A percentile compares a stretch with the other conserved stretches of the same genome.
Evolutionary conservation across 1,140 invertebrate genomes (phyloP).

Genomic region (Drosophila tani): DNA sequence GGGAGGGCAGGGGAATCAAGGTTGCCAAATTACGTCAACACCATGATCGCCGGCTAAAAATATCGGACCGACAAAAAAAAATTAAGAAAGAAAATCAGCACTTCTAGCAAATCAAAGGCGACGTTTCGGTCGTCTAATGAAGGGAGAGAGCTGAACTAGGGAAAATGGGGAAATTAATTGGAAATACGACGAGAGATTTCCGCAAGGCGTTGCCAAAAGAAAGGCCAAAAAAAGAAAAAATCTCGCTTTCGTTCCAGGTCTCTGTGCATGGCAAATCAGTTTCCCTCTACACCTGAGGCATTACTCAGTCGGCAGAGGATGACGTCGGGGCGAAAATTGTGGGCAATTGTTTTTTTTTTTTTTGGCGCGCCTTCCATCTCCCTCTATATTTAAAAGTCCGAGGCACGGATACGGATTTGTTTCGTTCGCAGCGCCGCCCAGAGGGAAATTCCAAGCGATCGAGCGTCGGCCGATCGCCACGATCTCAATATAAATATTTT

Average conservation of each 20-base stretch:
- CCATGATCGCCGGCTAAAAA: constrained; percentile 76
- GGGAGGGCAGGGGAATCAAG: constrained; percentile 69
- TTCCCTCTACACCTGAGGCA: constrained; percentile 42
- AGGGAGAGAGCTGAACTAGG: constrained; percentile 31
- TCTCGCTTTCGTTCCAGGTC: constrained; percentile 48
- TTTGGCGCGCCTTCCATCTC: constrained; percentile 44
- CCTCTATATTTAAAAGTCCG: constrained; percentile 77
- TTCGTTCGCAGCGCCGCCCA: constrained; percentile 11
- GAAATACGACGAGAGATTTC: constrained; percentile 67
- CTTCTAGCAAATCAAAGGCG: constrained; percentile 75
- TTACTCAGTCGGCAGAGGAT: constrained; percentile 43
- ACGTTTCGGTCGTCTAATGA: constrained; percentile 62
- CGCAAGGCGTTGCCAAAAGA: constrained; percentile 69
- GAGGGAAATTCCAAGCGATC: constrained; percentile 67
- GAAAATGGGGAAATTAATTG: constrained; percentile 64
- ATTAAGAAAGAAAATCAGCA: constrained; percentile 20
- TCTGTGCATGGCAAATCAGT: constrained; percentile 33
- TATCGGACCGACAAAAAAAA: constrained; percentile 37
- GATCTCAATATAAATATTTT: constrained; percentile 79
- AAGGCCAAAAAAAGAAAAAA: constrained; percentile 14
- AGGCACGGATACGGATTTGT: constrained; percentile 51
- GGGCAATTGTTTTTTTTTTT: constrained; percentile 64
- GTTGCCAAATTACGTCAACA: constrained; percentile 82
- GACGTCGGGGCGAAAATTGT: constrained; percentile 46
- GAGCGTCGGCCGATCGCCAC: constrained; percentile 25